phyloP scores from a whole-genome alignment of 1,140 invertebrate species.

The Danaus plexippus region DNA sequence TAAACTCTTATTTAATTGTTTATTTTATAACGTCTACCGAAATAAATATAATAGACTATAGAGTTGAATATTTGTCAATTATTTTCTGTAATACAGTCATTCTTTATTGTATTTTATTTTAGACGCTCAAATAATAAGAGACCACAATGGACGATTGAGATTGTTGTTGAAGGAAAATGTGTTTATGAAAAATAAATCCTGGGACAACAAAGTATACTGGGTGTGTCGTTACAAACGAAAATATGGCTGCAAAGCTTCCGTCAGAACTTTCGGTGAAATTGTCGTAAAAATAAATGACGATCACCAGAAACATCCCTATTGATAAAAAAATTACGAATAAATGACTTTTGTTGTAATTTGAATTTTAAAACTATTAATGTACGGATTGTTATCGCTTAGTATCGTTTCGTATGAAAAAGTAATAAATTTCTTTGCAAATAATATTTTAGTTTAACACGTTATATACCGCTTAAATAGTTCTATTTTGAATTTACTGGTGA shows the following conservation, averaged over 20 bases:
- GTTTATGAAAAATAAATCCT: constrained; percentile 4
- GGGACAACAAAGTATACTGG: constrained; percentile 19
- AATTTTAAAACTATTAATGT: no score
- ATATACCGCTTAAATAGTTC: no score
- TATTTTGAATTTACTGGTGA: no score
- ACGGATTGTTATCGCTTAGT: no score
- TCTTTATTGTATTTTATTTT: background rate
- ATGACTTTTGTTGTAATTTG: constrained; percentile 1
- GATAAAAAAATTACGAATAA: constrained; percentile 1
- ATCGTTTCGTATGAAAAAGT: no score
- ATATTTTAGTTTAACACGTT: no score
- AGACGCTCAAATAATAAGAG: constrained; percentile 5
- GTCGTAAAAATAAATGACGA: constrained; percentile 17
- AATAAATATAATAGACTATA: no score
- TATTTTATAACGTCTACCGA: no score
- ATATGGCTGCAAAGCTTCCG: constrained; percentile 20
- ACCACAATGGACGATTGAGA: background rate
- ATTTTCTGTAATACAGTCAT: no score
- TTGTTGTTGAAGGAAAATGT: constrained; percentile 9
- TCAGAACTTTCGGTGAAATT: constrained; percentile 16
- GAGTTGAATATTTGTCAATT: no score
- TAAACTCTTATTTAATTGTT: no score
- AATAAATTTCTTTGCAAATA: no score
- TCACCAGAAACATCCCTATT: constrained; percentile 5
- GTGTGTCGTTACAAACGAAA: constrained; percentile 17